Percentiles rank a stretch among this genome's conserved stretches.
Evolutionary conservation across 2,113 vertebrate species (phyloP).

Genomic region (Stigmatopora nigra): DNA sequence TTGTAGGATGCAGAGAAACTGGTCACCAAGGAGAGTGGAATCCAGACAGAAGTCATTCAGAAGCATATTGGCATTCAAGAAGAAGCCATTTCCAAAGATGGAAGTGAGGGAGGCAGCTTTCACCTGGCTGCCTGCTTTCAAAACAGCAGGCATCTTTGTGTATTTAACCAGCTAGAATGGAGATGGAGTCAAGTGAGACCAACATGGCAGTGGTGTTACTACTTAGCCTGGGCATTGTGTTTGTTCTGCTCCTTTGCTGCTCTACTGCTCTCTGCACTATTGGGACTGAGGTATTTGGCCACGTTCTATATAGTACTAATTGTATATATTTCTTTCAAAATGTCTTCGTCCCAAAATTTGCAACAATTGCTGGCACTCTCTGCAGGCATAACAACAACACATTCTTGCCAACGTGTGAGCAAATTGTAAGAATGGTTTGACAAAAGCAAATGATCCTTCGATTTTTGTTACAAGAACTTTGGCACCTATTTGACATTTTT

Average conservation of each 20-base stretch:
- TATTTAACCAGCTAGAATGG: background rate
- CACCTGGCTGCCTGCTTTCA: background rate
- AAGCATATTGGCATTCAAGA: background rate
- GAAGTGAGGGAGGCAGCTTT: background rate
- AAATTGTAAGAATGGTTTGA: too few relatives aligned
- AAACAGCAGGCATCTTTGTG: background rate
- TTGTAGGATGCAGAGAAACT: slow-evolving; percentile 25
- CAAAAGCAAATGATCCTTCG: too few relatives aligned
- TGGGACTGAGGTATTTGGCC: slow-evolving; percentile 69
- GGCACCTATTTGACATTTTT: too few relatives aligned
- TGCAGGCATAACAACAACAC: too few relatives aligned
- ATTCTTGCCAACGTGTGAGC: too few relatives aligned
- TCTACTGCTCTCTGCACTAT: slow-evolving; percentile 44
- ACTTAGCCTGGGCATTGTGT: slow-evolving; percentile 63
- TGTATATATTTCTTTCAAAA: too few relatives aligned
- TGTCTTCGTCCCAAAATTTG: too few relatives aligned
- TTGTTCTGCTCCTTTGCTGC: slow-evolving; percentile 49
- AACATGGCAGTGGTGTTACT: slow-evolving; percentile 34
- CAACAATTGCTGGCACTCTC: too few relatives aligned
- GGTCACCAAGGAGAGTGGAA: slow-evolving; percentile 13
- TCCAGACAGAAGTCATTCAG: slow-evolving; percentile 3
- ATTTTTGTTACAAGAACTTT: too few relatives aligned
- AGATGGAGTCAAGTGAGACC: background rate
- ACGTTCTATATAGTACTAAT: background rate
- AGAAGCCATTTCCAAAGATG: background rate